Base-by-base conservation (phyloP, 2,113 vertebrate species). In the Calyptomena viridis region DNA sequence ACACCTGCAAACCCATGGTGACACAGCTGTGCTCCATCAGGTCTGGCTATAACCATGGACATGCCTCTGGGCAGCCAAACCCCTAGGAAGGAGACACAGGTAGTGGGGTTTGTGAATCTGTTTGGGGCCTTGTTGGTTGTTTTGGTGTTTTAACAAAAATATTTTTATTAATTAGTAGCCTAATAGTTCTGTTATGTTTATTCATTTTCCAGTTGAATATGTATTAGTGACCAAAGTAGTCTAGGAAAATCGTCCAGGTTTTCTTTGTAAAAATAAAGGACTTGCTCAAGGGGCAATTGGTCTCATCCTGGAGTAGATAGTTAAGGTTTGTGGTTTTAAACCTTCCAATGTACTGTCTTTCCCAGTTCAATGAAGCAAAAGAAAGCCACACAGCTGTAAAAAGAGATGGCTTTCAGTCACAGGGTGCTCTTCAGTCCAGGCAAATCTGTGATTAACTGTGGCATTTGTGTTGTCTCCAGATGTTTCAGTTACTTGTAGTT, bases 101-200 rank as follows among this genome's bases (percentile, higher is more conserved):
- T 20, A 37, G 37, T 24, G 62, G 37, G 37, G 31, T 18, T 21
- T 50, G 9, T 73, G 53, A 16, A 11, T 75, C 25, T 3, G 3
- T 21, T 18, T 3, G 2, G 12, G 12, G 3, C 1, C 12, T 37
- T 22, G 7, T 12, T 64, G 12, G 2, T 55, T 68, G 7, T 30
- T 59, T 80, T 50, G 31, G 6, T 28, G 9, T 87, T 88, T 64
- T 37, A 71, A 37, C 8, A 58, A 49, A 58, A 52, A 27, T 3
- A n/a, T 3, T 30, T 20, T 4, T 35, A 77, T 68, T 46, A 39
- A 30, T 90, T 47, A 47, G 33, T 33, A 89, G 30, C 10, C 24
- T 66, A 73, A 31, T 55, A 46, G 47, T 50, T 88, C n/a, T 81
- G 37, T 28, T 8, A 5, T 62, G 10, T 37, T 37, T 69, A 12